phyloP scores from a whole-genome alignment of 2,797 vertebrate species.

The Clarias fuscus region DNA sequence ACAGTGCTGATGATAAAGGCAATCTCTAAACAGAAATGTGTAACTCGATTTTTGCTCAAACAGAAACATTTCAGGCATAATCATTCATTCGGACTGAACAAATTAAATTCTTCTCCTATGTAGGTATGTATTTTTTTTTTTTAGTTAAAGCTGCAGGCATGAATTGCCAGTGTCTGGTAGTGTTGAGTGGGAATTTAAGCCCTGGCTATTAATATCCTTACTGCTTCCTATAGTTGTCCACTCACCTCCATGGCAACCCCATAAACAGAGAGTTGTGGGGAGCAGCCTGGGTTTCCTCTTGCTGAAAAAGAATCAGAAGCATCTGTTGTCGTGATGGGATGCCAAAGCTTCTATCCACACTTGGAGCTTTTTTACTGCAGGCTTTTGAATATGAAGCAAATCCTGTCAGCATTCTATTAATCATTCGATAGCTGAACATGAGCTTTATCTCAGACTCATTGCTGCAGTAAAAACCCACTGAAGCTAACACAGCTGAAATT shows the following conservation, averaged over 20 bases:
- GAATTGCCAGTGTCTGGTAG: slow-evolving; percentile 5
- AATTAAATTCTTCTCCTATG: slow-evolving; percentile 1
- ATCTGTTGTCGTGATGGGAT: slow-evolving; percentile 26
- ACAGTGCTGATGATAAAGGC: neutral
- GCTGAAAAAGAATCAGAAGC: slow-evolving; percentile 38
- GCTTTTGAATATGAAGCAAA: slow-evolving; percentile 40
- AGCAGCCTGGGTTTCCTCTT: slow-evolving; percentile 42
- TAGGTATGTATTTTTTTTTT: slow-evolving; percentile 9
- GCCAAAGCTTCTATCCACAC: slow-evolving; percentile 35
- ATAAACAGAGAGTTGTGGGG: slow-evolving; percentile 48
- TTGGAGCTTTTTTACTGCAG: slow-evolving; percentile 23
- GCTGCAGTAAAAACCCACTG: neutral
- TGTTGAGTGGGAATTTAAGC: slow-evolving; percentile 33
- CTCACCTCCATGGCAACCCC: slow-evolving; percentile 44
- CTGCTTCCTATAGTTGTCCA: slow-evolving; percentile 45
- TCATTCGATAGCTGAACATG: slow-evolving; percentile 1
- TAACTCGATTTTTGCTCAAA: neutral
- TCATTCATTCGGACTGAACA: neutral
- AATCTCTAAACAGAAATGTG: neutral
- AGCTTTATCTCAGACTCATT: slow-evolving; percentile 7
- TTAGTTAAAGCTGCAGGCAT: neutral
- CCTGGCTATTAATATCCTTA: slow-evolving; percentile 51
- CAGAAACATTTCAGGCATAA: neutral
- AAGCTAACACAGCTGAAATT: neutral
- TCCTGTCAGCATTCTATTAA: slow-evolving; percentile 19